Evolutionary conservation across 2,113 vertebrate species (phyloP).

Genomic region (Cercocebus atys): DNA sequence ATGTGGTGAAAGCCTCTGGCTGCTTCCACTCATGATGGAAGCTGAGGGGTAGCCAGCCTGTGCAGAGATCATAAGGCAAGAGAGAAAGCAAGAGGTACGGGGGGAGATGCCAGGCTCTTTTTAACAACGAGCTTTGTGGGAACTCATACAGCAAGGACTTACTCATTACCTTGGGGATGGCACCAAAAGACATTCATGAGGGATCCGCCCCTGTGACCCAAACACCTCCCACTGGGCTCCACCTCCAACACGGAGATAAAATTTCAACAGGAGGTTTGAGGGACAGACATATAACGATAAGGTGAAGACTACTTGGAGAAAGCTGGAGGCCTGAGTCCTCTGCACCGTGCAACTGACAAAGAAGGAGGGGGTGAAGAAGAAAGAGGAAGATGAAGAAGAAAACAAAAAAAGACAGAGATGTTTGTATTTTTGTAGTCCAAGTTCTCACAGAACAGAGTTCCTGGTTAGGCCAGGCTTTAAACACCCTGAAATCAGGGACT

Average conservation of each 20-base stretch:
- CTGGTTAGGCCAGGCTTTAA: neutral
- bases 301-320: neutral
- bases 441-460: neutral
- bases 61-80: neutral
- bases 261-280: neutral
- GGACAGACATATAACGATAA: neutral
- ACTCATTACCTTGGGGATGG: neutral
- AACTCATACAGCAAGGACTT: neutral
- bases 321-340: neutral
- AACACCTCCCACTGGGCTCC: neutral
- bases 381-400: neutral
- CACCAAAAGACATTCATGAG: neutral
- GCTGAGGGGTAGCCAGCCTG: neutral
- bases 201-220: neutral
- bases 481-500: neutral
- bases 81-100: too few relatives aligned
- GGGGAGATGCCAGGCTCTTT: neutral
- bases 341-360: neutral
- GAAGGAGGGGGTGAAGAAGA: neutral
- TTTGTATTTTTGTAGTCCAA: accelerated
- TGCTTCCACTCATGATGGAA: neutral
- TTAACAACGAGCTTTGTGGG: neutral
- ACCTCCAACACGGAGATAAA: neutral
- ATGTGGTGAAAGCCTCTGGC: neutral
- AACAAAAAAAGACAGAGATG: neutral